Base-by-base conservation (phyloP, 1,140 invertebrate genomes). In the Danaus plexippus region DNA sequence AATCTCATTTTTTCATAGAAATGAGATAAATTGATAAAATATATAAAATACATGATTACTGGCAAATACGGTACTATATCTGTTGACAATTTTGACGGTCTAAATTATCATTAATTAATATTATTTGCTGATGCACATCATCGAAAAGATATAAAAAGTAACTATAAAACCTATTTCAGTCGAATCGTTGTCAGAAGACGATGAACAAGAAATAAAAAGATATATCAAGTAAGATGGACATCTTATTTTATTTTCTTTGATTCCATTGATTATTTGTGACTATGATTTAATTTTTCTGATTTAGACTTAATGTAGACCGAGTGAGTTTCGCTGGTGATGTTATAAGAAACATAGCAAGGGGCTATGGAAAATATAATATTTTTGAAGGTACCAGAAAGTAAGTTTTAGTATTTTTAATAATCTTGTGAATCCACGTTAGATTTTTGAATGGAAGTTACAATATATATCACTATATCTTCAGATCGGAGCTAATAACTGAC, bases 241-340 rank as follows among this genome's bases (percentile, higher is more conserved):
- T 32, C 22, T 3, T 32, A 4, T 32, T 32, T 7, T 15, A 15
- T 15, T 32, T 32, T 32, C 4, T 32, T 32, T 32, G 0, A 32
- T 32, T 32, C 22, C 22, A 32, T 32, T 4, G 1, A 32, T 32
- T 32, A 32, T 32, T 32, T 32, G 22, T 32, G 7, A 6, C 22
- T 8, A 32, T 32, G 22, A 32, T 15, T 32, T 32, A n/a, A n/a
- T 32, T 32, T 32, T 32, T 32, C 22, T 32, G 5, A 32, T 70
- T 52, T 53, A 82, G 79, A 43, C 22, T 63, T 1, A 74, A 81
- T 49, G 65, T 64, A 1, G 81, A 85, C 43, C 60, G 70, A 9
- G 73, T 80, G 9, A 85, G 79, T 54, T 85, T 82, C 49, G 76
- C 77, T 9, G 81, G 79, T 3, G 56, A 48, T n/a, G 47, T 72